phyloP scores from a whole-genome alignment of 2,113 vertebrate species.

The Amblyopsis rosae region DNA sequence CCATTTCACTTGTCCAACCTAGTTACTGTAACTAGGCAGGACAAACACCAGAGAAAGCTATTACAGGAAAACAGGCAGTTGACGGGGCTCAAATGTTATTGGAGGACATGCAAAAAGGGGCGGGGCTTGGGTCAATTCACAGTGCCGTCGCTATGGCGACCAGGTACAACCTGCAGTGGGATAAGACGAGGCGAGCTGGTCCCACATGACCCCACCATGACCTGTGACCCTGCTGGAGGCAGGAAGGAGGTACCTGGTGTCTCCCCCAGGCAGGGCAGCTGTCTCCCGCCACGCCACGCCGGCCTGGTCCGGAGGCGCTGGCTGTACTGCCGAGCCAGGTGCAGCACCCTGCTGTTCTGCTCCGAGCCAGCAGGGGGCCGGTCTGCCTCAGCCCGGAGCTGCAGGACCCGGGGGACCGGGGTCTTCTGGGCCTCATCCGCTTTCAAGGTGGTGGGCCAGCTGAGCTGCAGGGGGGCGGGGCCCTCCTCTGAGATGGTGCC shows the following conservation, averaged over 20 bases:
- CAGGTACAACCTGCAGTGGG: too few relatives aligned
- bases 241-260: constrained; percentile 42
- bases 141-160: too few relatives aligned
- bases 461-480: constrained; percentile 45
- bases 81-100: too few relatives aligned
- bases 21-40: too few relatives aligned
- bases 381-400: constrained; percentile 62
- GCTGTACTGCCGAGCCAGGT: constrained; percentile 89
- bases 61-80: too few relatives aligned
- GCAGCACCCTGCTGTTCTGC: constrained; percentile 80
- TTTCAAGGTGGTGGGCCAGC: constrained; percentile 32
- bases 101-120: too few relatives aligned
- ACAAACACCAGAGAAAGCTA: too few relatives aligned
- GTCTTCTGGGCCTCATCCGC: constrained; percentile 40
- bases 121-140: too few relatives aligned
- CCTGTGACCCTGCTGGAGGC: background rate
- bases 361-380: constrained; percentile 33
- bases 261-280: constrained; percentile 49
- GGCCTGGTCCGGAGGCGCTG: constrained; percentile 79
- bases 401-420: constrained; percentile 55
- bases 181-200: too few relatives aligned
- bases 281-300: constrained; percentile 18
- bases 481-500: constrained; percentile 69
- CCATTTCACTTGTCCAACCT: too few relatives aligned
- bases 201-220: background rate